Conservation (phyloP, 2,888 invertebrate species). For the Hydroisotoma schaefferi region DNA sequence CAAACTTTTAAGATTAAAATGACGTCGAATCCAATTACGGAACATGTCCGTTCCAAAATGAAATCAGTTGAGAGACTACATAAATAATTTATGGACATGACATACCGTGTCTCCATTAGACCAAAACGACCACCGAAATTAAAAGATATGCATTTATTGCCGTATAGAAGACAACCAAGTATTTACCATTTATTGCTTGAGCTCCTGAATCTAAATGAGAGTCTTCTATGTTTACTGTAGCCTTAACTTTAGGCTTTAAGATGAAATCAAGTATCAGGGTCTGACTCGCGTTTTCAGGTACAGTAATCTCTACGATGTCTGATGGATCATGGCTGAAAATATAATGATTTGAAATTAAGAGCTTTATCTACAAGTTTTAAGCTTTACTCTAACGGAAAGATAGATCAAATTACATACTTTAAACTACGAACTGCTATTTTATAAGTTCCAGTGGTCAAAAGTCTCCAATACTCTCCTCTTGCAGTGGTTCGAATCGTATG, state of each 20-base stretch:
- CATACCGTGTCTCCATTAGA: too few species aligned
- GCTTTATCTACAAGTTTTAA: neutral
- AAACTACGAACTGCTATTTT: slow-evolving; percentile 67
- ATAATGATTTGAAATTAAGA: neutral
- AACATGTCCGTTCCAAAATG: too few species aligned
- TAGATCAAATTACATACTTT: slow-evolving; percentile 59
- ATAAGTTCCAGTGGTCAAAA: slow-evolving; percentile 84
- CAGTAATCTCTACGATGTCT: slow-evolving; percentile 32
- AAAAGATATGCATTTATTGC: too few species aligned
- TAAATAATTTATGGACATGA: too few species aligned
- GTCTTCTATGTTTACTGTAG: neutral
- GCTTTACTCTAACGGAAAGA: neutral
- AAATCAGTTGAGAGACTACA: too few species aligned
- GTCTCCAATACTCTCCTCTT: slow-evolving; percentile 90
- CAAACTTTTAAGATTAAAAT: too few species aligned
- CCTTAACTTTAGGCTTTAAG: slow-evolving; percentile 2
- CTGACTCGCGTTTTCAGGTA: slow-evolving; percentile 13
- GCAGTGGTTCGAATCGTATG: slow-evolving; percentile 75
- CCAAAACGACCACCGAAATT: too few species aligned
- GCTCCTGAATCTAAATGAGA: neutral
- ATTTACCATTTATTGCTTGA: slow-evolving; percentile 21
- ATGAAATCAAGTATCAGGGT: slow-evolving; percentile 31
- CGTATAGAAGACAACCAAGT: slow-evolving; percentile 9
- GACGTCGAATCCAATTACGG: too few species aligned
- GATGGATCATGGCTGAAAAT: slow-evolving; percentile 29